Conservation (phyloP, 2,113 vertebrate genomes). For the Lepus americanus region DNA sequence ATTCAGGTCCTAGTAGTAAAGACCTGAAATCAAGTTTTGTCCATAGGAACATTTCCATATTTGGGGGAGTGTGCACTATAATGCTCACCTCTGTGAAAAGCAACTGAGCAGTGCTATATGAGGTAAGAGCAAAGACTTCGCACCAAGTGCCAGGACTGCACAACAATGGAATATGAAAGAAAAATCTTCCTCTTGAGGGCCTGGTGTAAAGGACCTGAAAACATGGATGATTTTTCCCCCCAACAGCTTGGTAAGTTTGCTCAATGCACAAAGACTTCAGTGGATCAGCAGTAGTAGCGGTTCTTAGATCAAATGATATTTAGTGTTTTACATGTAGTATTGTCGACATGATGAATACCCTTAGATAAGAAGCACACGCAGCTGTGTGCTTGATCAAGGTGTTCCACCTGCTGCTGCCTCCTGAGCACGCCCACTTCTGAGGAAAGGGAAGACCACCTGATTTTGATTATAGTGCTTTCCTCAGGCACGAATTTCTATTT, state of each 20-base stretch:
- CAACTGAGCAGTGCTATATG: accelerated
- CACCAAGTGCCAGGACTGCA: background rate
- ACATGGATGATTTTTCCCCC: background rate
- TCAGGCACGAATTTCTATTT: conserved; percentile 90
- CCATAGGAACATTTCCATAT: accelerated
- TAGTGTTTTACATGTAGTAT: background rate
- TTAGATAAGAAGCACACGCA: background rate
- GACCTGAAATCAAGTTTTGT: background rate
- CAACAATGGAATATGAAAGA: accelerated
- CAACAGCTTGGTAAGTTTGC: conserved; percentile 71
- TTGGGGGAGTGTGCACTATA: accelerated
- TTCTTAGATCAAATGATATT: conserved; percentile 30
- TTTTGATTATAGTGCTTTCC: conserved; percentile 87
- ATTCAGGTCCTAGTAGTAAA: accelerated
- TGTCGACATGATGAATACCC: background rate
- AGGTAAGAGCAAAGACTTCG: background rate
- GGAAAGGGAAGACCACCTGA: conserved; percentile 83
- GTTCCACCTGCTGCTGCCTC: conserved; percentile 73
- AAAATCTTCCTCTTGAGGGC: background rate
- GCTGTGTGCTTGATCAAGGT: conserved; percentile 32
- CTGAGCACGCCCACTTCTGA: conserved; percentile 67
- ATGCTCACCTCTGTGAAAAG: background rate
- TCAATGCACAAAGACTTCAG: background rate
- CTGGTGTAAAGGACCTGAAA: conserved; percentile 19
- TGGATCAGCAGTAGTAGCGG: accelerated